Base-by-base conservation (phyloP, 64 coral and sea anemone genomes). In the Anthopleura sola region DNA sequence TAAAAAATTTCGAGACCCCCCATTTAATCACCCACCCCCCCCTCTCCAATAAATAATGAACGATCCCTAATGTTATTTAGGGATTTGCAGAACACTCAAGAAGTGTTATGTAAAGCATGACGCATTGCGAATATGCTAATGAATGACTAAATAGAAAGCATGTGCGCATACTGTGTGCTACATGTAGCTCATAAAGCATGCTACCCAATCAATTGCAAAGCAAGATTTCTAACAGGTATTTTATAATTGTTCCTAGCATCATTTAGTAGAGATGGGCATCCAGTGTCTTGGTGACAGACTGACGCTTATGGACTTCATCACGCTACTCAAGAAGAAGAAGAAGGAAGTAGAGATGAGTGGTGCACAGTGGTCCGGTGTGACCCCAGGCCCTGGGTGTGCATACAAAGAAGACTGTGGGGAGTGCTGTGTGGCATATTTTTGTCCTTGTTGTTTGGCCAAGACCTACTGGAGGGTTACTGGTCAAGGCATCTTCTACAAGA, bases 381-480 rank as follows among this genome's bases (percentile, higher is more conserved):
- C 87, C 7, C 97, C 97, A 19, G 93, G 87, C 21, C 86, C 90
- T 28, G 97, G 97, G 0, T 86, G 88, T 80, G 89, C 92, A 44
- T 99, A 99, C 85, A 99, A 99, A 78, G 93, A 94, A 80, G 87
- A 99, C 55, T 99, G 97, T 75, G 86, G 89, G 36, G 92, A 99
- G 88, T 94, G 93, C 16, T 99, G 97, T 66, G 46, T 91, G 36
- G 90, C 97, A 3, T 88, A 94, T 37, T 86, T 86, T 36, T 96
- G 90, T 40, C 94, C 94, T 32, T 96, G 94, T 78, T 94, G 88
- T 85, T 76, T 99, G 62, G 97, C 92, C 81, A 96, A 94, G 56
- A 99, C 97, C 24, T 94, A 76, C 85, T 99, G 97, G 97, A 78
- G 97, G 14, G 81, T 99, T 19, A 99, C 97, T 83, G 97, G 97